These are phyloP conservation scores for Prorops nasuta DNA, from an alignment of 1,140 invertebrate genomes.

Conservation along the genomic window DNA sequence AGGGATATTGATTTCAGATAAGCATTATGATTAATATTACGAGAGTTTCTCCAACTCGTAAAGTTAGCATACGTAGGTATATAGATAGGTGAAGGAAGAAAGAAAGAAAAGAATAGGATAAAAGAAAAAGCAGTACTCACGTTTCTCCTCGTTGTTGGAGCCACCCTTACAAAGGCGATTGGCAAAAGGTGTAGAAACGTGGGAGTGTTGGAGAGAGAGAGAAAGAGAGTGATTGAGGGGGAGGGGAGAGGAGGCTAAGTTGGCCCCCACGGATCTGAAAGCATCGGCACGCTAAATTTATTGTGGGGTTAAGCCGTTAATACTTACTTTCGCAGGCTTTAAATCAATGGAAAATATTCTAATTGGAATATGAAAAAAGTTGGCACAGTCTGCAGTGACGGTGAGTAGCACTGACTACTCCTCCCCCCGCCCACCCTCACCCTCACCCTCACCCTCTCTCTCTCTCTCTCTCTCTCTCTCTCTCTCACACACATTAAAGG, in stretches of 20 bases:
- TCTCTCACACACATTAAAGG: conserved; percentile 21
- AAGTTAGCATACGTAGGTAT: conserved; percentile 45
- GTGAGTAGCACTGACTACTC: conserved; percentile 14
- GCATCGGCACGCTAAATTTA: conserved; percentile 54
- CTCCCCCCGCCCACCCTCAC: no score
- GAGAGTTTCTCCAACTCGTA: conserved; percentile 53
- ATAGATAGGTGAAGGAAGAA: conserved; percentile 13
- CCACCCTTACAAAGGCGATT: no score
- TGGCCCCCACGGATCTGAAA: conserved; percentile 8
- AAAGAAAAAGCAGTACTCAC: no score
- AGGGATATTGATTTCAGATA: conserved; percentile 45
- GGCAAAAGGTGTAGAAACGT: not conserved
- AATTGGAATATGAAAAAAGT: conserved; percentile 60
- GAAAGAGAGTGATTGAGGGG: no score
- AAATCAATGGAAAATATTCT: conserved; percentile 59
- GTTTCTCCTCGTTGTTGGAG: no score
- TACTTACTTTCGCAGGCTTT: conserved; percentile 46
- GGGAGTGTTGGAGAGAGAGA: no score
- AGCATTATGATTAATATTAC: conserved; percentile 54
- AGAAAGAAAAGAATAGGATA: not conserved
- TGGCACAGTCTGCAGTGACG: conserved; percentile 34
- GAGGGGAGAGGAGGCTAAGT: not conserved
- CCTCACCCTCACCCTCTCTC: no score
- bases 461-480: no score
- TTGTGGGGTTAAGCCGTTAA: conserved; percentile 51